Conservation (phyloP, 2,888 invertebrate genomes). For the Synanthedon vespiformis region DNA sequence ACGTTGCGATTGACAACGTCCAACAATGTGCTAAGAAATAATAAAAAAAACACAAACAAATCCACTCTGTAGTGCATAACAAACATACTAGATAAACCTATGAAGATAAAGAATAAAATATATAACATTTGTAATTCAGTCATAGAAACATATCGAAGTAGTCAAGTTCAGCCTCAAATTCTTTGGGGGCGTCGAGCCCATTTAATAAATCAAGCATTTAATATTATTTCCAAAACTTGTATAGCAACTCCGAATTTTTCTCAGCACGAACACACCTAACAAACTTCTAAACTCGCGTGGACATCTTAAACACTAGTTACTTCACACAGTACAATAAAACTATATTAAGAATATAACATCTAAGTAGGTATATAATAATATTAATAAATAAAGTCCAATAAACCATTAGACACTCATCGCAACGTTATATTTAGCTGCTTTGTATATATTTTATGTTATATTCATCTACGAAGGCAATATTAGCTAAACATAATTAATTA, state of each 20-base stretch:
- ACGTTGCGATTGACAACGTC: slow-evolving; percentile 36
- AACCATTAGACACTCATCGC: slow-evolving; percentile 3
- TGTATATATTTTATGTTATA: background rate
- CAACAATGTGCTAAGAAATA: slow-evolving; percentile 52
- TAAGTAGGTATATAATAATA: background rate
- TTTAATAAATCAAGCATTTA: background rate
- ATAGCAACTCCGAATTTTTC: background rate
- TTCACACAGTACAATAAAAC: background rate
- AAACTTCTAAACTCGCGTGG: no score
- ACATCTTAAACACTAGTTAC: background rate
- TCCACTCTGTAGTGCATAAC: slow-evolving; percentile 55
- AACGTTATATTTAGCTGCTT: background rate
- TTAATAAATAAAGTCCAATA: slow-evolving; percentile 4
- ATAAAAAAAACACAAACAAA: slow-evolving; percentile 38
- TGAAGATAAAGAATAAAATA: slow-evolving; percentile 1
- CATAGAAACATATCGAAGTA: background rate
- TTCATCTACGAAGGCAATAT: slow-evolving; percentile 55
- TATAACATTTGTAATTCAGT: background rate
- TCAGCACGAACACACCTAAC: background rate
- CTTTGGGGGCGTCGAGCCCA: background rate
- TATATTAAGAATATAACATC: background rate
- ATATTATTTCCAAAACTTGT: background rate
- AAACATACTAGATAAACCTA: slow-evolving; percentile 31
- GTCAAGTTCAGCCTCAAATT: slow-evolving; percentile 3
- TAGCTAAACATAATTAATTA: slow-evolving; percentile 29